Percentiles rank a stretch among this genome's conserved stretches.
phyloP scores from a whole-genome alignment of 1,140 invertebrate species.

The Babylonia areolata region DNA sequence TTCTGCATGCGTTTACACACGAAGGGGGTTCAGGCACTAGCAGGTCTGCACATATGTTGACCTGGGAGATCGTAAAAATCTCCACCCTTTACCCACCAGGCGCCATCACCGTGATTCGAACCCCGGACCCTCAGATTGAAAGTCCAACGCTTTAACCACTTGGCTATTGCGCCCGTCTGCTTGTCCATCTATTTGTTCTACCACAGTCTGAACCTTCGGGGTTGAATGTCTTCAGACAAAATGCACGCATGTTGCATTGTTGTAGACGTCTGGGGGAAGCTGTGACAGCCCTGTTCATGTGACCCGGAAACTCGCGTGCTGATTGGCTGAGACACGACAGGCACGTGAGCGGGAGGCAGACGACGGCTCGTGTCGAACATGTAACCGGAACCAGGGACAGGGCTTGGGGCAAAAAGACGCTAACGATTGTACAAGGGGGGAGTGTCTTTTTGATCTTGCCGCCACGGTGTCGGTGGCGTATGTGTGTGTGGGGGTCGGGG shows the following conservation, averaged over 20 bases:
- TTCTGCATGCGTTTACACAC: too few relatives aligned
- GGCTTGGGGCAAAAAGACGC: not conserved
- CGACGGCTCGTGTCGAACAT: not conserved
- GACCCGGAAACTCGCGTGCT: slow-evolving; percentile 4
- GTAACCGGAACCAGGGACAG: not conserved
- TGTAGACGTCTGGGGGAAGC: not conserved
- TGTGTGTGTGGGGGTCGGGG: too few relatives aligned
- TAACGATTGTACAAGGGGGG: slow-evolving; percentile 1
- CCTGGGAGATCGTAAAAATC: too few relatives aligned
- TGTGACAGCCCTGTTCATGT: not conserved
- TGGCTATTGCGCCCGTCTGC: too few relatives aligned
- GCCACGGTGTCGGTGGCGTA: not conserved
- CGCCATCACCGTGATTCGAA: too few relatives aligned
- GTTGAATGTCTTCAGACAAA: not conserved
- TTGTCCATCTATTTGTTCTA: too few relatives aligned
- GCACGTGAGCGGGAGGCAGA: not conserved
- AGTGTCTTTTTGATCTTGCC: not conserved
- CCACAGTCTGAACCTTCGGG: not conserved
- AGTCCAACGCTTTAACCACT: too few relatives aligned
- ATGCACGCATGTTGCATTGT: not conserved
- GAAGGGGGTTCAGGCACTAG: too few relatives aligned
- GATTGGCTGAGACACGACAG: slow-evolving; percentile 3
- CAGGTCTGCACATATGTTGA: too few relatives aligned
- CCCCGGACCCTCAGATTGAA: too few relatives aligned
- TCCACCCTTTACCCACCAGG: too few relatives aligned